Base-by-base conservation (phyloP, 2,113 vertebrate genomes). In the Suncus etruscus region DNA sequence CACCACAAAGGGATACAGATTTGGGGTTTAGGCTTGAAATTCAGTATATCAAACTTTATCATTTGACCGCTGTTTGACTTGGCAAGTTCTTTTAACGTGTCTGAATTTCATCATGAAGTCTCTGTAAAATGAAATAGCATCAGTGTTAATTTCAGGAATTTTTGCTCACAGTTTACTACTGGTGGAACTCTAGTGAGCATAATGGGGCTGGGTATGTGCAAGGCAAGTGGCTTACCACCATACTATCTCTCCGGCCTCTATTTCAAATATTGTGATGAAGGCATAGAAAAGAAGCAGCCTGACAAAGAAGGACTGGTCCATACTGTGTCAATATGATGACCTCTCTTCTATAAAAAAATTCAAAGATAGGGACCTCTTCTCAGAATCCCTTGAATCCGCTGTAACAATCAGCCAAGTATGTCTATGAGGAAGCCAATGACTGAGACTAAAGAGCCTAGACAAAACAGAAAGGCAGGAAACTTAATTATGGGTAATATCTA, bases 391-490 rank as follows among this genome's bases (percentile, higher is more conserved):
- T 72, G 76, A 75, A n/a, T 65, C 31, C 20, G 45, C 65, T 45
- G 3, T 45, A 61, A 69, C 32, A 70, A 69, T 75, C 12, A 27
- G 83, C 27, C 14, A 81, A 68, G 63, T 31, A 63, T 50, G 48
- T 1, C 8, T 32, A 48, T 6, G 29, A 91, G 54, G 68, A 76
- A 69, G 74, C 69, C 63, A 78, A 83, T 70, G 69, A 79, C n/a
- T 1, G 0, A 12, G 15, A 73, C 1, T 66, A 75, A 72, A 90
- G 54, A 63, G 54, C 39, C 20, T 7, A 4, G 39, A 50, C 51
- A 83, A 74, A 74, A 25, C 7, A 66, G 50, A 86, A n/a, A 54
- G 76, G 39, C 65, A 89, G 74, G 78, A 70, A 65, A 50, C 45
- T 25, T 18, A 54, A 77, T 54, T 66, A 39, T 24, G 15, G 48